Base-by-base conservation (phyloP, 2,888 invertebrate species). In the Eupithecia centaureata region DNA sequence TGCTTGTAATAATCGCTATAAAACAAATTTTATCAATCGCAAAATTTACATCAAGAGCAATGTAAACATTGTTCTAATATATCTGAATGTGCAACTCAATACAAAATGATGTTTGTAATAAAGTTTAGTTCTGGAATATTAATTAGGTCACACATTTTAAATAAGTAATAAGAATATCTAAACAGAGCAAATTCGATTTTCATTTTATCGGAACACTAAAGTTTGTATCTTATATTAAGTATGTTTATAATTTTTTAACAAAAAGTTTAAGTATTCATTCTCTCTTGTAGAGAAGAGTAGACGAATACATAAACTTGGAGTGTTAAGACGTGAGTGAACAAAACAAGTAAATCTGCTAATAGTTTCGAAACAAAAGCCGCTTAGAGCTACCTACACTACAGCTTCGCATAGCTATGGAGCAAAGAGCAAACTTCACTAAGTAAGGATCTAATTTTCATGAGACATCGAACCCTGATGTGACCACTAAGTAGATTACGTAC, bases 401-500 rank as follows among this genome's bases (percentile, higher is more conserved):
- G n/a, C n/a, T n/a, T n/a, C n/a, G 28, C 58, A 7, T 61, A 54
- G 35, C 63, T 62, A 59, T 52, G 71, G 58, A 77, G 76, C 76
- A 75, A 73, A 74, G 74, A 72, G 73, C 74, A 76, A 81, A 82
- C 77, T 81, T 80, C 76, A 73, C 76, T 76, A 77, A 81, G 82
- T 79, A 77, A 78, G 81, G 80, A 83, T 82, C 81, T 84, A 82
- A 86, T 86, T 87, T 86, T 86, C 87, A 87, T 83, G 84, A 83
- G 80, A 86, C 84, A 85, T 84, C 81, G 84, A 86, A 82, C 81
- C 81, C 77, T 83, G 80, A 84, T 86, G 81, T 80, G 80, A 84
- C 83, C 84, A 77, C 83, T 83, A 86, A 86, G 83, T 76, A 83
- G 85, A 87, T 87, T 87, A 87, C 79, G 79, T 80, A 86, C 85